Base-by-base conservation (phyloP, 1,140 invertebrate species). In the Nylanderia fulva region DNA sequence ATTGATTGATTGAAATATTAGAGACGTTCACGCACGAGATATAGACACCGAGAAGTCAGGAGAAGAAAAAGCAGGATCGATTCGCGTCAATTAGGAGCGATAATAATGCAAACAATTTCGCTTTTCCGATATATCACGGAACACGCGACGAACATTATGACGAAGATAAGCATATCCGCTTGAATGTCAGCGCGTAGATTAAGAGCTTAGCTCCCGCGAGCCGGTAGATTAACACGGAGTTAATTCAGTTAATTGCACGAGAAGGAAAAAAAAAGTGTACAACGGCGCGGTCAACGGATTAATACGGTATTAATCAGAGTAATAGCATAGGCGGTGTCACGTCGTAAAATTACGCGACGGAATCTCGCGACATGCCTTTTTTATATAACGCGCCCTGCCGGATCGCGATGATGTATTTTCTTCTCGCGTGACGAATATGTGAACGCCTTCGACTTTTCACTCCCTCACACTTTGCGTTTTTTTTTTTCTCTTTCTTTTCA, bases 361-460 rank as follows among this genome's bases (percentile, higher is more conserved):
- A 18, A 27, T 8, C 36, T 18, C 33, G 21, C 24, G 75, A 85
- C 74, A 75, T 60, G 60, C 29, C 3, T 33, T 33, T 33, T 33
- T 89, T 86, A 74, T 18, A 18, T 54, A 48, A 33, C 84, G 77
- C 36, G 39, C 66, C 76, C 27, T 18, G 7, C 29, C 4, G 33
- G 9, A 13, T 21, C 11, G 11, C 68, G 60, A 74, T 89, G 87
- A 89, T 88, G 64, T 80, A 89, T 89, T 74, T 75, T 69, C 74
- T 39, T 66, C 36, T 89, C 87, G 88, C 88, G 88, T 89, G 88
- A 89, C 88, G 74, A 86, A 80, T 48, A 48, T 52, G 42, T 24
- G 27, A 2, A 63, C 15, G 52, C 52, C 42, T 85, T 84, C 64
- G 66, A 58, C 80, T 42, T 27, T 69, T 45, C 45, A 18, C 33